phyloP scores from a whole-genome alignment of 2,113 vertebrate species.

The Crotalus tigris region DNA sequence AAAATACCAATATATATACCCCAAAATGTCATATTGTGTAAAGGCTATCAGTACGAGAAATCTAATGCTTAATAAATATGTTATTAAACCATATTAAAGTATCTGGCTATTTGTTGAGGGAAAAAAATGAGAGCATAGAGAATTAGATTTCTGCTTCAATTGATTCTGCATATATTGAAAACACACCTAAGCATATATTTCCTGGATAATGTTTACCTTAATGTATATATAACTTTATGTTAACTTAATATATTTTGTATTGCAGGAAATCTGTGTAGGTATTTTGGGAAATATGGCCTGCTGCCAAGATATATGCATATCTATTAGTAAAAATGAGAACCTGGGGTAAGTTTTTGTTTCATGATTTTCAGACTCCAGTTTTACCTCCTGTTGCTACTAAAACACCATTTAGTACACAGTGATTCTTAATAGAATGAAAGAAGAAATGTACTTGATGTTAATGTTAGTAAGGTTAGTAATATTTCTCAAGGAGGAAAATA shows the following conservation, averaged over 20 bases:
- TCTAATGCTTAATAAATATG: not conserved
- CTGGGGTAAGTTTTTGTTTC: slow-evolving; percentile 76
- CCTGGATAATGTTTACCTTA: not conserved
- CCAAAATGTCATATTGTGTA: not conserved
- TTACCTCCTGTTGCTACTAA: not conserved
- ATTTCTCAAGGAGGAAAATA: not conserved
- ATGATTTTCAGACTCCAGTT: not conserved
- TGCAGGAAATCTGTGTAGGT: slow-evolving; percentile 95
- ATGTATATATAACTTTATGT: not conserved
- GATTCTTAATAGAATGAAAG: not conserved
- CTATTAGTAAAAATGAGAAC: slow-evolving; percentile 85
- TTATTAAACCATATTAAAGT: not conserved
- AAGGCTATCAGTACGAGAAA: not conserved
- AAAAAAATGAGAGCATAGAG: not conserved
- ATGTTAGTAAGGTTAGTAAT: not conserved
- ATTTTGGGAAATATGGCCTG: slow-evolving; percentile 97
- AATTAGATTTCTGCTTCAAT: not conserved
- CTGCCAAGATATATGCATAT: slow-evolving; percentile 86
- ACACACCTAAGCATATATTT: not conserved
- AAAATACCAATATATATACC: not conserved
- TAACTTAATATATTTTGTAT: slow-evolving; percentile 43
- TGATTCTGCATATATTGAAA: not conserved
- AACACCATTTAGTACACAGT: not conserved
- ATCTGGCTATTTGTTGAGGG: not conserved
- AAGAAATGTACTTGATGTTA: not conserved